Evolutionary conservation across 2,113 vertebrate genomes (phyloP).

Genomic region (Aspidoscelis tigris): DNA sequence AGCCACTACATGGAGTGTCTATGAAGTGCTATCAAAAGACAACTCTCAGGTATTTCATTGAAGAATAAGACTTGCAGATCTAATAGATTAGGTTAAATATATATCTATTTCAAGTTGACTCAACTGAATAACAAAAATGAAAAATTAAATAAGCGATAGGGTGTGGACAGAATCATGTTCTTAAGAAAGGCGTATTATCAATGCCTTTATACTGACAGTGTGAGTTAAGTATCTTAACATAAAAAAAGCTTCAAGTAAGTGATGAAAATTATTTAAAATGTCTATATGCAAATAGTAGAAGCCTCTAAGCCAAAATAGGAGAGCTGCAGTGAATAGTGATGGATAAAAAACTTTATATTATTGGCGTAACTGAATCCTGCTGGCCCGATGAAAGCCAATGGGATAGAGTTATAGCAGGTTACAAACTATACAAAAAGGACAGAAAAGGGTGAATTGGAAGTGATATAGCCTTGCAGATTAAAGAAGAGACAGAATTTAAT

Average conservation of each 20-base stretch:
- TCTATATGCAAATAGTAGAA: no score
- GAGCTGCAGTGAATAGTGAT: no score
- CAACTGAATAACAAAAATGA: neutral
- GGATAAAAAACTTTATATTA: no score
- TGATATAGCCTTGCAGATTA: no score
- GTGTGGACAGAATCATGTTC: neutral
- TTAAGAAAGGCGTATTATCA: neutral
- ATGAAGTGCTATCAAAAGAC: neutral
- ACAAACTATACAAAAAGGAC: no score
- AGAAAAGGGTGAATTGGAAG: no score
- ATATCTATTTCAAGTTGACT: neutral
- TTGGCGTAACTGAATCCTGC: no score
- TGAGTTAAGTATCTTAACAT: neutral
- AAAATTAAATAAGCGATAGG: neutral
- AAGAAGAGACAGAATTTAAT: no score
- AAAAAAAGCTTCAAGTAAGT: neutral
- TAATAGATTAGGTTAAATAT: neutral
- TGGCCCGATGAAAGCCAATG: no score
- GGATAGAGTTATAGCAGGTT: no score
- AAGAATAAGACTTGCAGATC: neutral
- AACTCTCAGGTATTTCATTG: neutral
- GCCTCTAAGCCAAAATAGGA: no score
- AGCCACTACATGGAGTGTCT: neutral
- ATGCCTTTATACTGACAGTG: neutral
- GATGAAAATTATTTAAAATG: neutral